A percentile compares a stretch with the other conserved stretches of the same genome.
These are phyloP conservation scores for Nipponia nippon DNA, from an alignment of 2,113 vertebrate genomes.

Conservation along the genomic window DNA sequence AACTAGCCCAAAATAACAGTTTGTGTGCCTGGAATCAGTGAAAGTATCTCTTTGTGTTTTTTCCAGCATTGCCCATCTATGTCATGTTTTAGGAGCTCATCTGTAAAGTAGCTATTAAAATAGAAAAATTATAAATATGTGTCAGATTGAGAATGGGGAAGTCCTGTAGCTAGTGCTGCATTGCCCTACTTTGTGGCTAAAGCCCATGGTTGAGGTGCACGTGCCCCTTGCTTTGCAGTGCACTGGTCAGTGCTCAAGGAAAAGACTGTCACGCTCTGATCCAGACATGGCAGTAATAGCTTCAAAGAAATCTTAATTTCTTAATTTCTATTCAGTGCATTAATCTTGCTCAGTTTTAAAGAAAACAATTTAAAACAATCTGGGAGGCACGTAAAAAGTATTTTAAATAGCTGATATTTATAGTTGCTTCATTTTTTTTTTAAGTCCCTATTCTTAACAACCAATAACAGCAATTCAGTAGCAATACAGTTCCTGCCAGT, in stretches of 20 bases:
- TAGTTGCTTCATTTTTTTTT: slow-evolving; percentile 37
- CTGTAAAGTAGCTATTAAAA: not conserved
- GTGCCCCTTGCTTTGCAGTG: not conserved
- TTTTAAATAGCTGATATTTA: slow-evolving; percentile 65
- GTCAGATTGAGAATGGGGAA: not conserved
- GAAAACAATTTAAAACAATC: slow-evolving; percentile 46
- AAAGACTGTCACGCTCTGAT: not conserved
- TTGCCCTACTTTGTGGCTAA: not conserved
- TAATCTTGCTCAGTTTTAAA: slow-evolving; percentile 1
- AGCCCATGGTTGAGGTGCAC: not conserved
- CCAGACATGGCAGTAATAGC: not conserved
- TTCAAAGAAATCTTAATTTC: slow-evolving; percentile 1
- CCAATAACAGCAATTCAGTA: slow-evolving; percentile 55
- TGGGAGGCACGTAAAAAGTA: slow-evolving; percentile 42
- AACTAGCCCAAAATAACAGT: not conserved
- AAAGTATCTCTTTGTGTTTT: not conserved
- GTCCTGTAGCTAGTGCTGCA: not conserved
- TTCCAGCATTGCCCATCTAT: not conserved
- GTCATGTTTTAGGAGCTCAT: not conserved
- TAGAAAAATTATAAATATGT: not conserved
- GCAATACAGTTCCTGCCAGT: slow-evolving; percentile 62
- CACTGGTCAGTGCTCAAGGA: not conserved
- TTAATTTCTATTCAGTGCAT: not conserved
- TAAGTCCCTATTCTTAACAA: slow-evolving; percentile 57
- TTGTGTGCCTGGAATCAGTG: not conserved